These are phyloP conservation scores for Actenoides lindsayi DNA, from an alignment of 2,113 vertebrate species.

Conservation along the genomic window DNA sequence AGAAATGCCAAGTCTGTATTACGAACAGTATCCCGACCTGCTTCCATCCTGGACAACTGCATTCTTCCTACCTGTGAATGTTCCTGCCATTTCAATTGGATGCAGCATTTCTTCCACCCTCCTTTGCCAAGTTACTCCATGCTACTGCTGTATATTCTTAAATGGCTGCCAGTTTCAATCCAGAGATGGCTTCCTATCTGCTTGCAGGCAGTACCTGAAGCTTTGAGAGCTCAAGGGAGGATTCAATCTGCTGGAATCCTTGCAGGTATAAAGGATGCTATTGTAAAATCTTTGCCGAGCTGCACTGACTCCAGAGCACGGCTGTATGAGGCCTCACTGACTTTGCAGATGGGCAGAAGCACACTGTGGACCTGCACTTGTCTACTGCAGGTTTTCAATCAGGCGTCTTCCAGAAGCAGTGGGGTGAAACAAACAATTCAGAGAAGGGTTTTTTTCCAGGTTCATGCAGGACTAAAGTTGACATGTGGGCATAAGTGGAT, in stretches of 20 bases:
- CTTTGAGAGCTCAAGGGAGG: not conserved
- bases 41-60: conserved; percentile 18
- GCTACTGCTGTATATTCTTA: not conserved
- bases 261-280: not conserved
- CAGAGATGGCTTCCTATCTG: not conserved
- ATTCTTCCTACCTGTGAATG: conserved; percentile 43
- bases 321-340: fast-evolving
- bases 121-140: not conserved
- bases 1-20: conserved; percentile 6
- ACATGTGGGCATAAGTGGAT: not conserved
- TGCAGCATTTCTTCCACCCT: not conserved
- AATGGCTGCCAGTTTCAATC: not conserved
- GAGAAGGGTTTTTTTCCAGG: not conserved
- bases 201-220: not conserved
- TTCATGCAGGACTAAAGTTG: not conserved
- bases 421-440: not conserved
- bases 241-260: not conserved
- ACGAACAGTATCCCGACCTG: conserved; percentile 5
- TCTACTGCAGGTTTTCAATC: not conserved
- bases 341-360: not conserved
- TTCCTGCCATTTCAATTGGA: not conserved
- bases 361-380: fast-evolving
- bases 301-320: not conserved
- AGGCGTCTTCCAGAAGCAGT: not conserved
- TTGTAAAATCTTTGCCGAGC: not conserved